Conservation (phyloP, 2,797 vertebrate genomes). For the Knipowitschia caucasica region DNA sequence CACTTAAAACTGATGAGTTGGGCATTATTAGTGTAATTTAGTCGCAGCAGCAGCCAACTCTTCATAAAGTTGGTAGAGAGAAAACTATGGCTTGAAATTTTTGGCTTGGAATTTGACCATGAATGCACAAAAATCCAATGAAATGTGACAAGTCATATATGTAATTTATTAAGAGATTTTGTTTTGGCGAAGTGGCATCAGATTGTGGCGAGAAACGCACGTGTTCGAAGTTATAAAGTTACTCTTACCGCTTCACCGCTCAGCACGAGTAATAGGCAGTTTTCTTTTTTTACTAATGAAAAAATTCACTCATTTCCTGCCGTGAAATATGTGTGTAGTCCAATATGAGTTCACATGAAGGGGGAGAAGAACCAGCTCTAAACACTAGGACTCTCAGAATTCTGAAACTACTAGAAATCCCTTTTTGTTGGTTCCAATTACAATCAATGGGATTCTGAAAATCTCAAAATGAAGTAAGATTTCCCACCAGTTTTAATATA, state of each 20-base stretch:
- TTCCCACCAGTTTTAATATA: no score
- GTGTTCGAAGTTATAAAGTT: neutral
- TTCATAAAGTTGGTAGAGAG: constrained; percentile 4
- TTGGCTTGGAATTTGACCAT: constrained; percentile 6
- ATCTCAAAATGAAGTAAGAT: no score
- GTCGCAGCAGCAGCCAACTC: constrained; percentile 5
- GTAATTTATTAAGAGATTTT: neutral
- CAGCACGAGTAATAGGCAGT: neutral
- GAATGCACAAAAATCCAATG: constrained; percentile 5
- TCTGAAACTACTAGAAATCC: no score
- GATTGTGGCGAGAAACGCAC: neutral
- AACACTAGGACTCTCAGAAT: no score
- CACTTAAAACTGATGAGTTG: constrained; percentile 31
- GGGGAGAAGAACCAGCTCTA: neutral
- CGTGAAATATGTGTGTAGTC: neutral
- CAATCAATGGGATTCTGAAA: no score
- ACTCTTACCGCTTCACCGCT: neutral
- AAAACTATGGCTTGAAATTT: constrained; percentile 7
- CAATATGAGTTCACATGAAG: neutral
- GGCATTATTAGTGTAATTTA: constrained; percentile 23
- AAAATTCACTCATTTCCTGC: neutral
- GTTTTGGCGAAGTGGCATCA: neutral
- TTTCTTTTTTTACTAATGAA: neutral
- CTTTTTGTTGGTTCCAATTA: no score
- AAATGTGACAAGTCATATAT: constrained; percentile 1